phyloP scores from a whole-genome alignment of 2,888 invertebrate genomes.

The Lasioglossum zephyrum region DNA sequence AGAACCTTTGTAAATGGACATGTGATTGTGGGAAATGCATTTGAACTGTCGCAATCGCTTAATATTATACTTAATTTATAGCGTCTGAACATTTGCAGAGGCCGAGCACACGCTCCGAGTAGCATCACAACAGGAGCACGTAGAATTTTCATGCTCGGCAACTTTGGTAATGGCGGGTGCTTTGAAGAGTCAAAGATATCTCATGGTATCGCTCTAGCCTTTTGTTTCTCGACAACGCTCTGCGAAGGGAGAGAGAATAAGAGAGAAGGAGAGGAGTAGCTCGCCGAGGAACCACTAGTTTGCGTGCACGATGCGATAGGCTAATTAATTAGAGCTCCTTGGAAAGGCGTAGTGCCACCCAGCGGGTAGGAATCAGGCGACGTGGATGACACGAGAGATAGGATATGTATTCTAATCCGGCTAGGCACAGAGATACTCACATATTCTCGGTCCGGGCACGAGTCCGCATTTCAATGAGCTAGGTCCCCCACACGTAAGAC shows the following conservation, averaged over 20 bases:
- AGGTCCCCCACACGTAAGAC: constrained; percentile 47
- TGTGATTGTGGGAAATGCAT: too few species aligned
- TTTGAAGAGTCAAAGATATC: constrained; percentile 55
- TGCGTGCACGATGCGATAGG: constrained; percentile 67
- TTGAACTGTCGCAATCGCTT: too few species aligned
- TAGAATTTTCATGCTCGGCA: neutral
- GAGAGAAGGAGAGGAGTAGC: neutral
- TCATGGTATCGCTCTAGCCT: constrained; percentile 17
- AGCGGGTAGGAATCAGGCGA: constrained; percentile 57
- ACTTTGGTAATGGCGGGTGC: constrained; percentile 31
- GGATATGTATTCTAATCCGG: constrained; percentile 72
- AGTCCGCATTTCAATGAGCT: constrained; percentile 72
- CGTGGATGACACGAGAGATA: constrained; percentile 71
- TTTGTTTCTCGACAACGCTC: constrained; percentile 55
- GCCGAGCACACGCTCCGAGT: too few species aligned
- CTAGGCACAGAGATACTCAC: constrained; percentile 55
- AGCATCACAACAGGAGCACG: neutral
- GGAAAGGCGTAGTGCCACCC: constrained; percentile 58
- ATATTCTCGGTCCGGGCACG: constrained; percentile 38
- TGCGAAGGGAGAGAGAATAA: neutral
- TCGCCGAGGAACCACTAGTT: constrained; percentile 44
- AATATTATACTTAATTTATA: neutral
- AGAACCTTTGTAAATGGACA: too few species aligned
- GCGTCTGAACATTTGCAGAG: neutral
- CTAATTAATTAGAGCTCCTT: constrained; percentile 69